Percentiles rank a stretch among this genome's conserved stretches.
phyloP scores from a whole-genome alignment of 2,888 invertebrate species.

The Lasioglossum pauxillum region DNA sequence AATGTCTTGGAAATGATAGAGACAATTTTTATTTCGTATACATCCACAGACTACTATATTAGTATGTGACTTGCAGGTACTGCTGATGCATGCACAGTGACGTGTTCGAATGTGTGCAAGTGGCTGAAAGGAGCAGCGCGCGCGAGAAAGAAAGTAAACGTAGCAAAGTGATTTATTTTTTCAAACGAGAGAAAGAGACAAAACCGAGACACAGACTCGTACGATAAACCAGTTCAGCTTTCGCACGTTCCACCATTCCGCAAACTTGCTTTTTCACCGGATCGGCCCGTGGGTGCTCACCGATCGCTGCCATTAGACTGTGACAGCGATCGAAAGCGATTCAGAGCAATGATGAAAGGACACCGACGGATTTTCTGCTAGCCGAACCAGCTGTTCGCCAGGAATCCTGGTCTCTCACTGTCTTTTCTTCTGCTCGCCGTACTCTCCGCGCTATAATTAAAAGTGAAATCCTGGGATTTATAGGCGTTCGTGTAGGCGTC shows the following conservation, averaged over 20 bases:
- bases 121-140: background rate
- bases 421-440: background rate
- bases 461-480: background rate
- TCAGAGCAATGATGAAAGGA: constrained; percentile 22
- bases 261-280: constrained; percentile 45
- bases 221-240: constrained; percentile 58
- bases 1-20: background rate
- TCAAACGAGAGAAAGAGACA: constrained; percentile 45
- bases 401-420: background rate
- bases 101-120: background rate
- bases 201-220: constrained; percentile 36
- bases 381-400: background rate
- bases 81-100: background rate
- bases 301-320: constrained; percentile 24
- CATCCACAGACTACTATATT: background rate
- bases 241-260: constrained; percentile 55
- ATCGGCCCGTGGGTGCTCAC: constrained; percentile 25
- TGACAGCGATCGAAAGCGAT: background rate
- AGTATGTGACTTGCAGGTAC: background rate
- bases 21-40: background rate
- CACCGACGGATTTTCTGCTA: constrained; percentile 6
- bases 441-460: background rate
- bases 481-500: background rate
- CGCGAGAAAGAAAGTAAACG: constrained; percentile 33
- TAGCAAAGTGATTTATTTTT: constrained; percentile 59